Conservation (phyloP, 2,888 invertebrate species). For the Flexamia atlantica region DNA sequence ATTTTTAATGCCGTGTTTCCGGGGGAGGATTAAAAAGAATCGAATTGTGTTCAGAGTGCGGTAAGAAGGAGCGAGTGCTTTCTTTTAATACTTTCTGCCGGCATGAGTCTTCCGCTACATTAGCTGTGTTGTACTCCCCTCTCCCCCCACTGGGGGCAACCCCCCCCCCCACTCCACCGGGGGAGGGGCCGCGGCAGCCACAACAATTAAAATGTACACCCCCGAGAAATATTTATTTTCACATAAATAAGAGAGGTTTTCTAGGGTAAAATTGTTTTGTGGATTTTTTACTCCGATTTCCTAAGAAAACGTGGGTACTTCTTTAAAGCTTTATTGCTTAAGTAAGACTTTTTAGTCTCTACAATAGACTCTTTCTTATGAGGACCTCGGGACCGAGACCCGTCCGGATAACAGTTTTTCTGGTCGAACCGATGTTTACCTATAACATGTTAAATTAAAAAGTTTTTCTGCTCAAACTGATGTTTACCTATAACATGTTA, state of each 20-base stretch:
- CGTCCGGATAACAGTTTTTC: no score
- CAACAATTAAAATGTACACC: constrained; percentile 56
- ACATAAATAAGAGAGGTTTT: constrained; percentile 35
- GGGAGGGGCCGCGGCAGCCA: constrained; percentile 39
- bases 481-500: no score
- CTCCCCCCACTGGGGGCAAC: constrained; percentile 25
- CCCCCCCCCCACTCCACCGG: constrained; percentile 8
- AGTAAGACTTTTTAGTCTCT: no score
- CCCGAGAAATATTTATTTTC: constrained; percentile 48
- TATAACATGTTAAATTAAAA: no score
- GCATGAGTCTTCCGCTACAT: constrained; percentile 69
- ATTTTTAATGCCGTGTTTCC: constrained; percentile 65
- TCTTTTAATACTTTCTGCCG: constrained; percentile 69
- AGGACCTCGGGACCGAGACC: no score
- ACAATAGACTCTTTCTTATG: no score
- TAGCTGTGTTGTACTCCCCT: constrained; percentile 62
- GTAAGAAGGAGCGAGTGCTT: constrained; percentile 57
- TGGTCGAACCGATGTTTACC: no score
- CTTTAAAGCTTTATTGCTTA: no score
- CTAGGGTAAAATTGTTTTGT: constrained; percentile 3
- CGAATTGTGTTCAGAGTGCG: constrained; percentile 65
- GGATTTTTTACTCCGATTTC: not conserved
- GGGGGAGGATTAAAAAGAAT: constrained; percentile 68
- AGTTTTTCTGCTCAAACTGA: no score
- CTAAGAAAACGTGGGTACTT: no score